These are phyloP conservation scores for Odontomyia ornata DNA, from an alignment of 2,888 invertebrate species.

Conservation along the genomic window DNA sequence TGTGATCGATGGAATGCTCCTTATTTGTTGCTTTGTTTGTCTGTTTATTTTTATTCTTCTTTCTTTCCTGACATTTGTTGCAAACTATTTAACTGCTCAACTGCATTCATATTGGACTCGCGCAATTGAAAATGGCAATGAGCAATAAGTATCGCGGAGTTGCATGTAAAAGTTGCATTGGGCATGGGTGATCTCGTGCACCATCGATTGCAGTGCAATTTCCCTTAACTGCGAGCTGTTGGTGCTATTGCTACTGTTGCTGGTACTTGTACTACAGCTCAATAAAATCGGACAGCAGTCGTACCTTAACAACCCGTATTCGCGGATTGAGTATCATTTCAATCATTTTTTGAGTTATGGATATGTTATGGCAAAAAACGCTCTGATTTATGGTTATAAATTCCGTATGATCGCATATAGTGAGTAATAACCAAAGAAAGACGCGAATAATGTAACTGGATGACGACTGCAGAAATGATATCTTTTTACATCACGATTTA, in stretches of 20 bases:
- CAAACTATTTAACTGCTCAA: conserved; percentile 29
- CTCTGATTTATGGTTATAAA: conserved; percentile 42
- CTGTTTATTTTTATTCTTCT: conserved; percentile 10
- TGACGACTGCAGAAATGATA: conserved; percentile 20
- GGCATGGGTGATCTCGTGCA: not conserved
- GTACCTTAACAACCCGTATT: conserved; percentile 17
- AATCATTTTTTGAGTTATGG: conserved; percentile 44
- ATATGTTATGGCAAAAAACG: conserved; percentile 42
- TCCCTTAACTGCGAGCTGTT: not conserved
- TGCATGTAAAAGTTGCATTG: not conserved
- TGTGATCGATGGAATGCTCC: conserved; percentile 44
- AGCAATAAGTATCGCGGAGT: conserved; percentile 18
- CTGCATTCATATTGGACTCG: conserved; percentile 17
- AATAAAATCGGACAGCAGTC: conserved; percentile 30
- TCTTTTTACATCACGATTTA: conserved; percentile 31
- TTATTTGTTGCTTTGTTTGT: conserved; percentile 18
- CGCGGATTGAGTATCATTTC: conserved; percentile 39
- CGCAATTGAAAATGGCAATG: not conserved
- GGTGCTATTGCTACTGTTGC: no score
- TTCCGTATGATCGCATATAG: conserved; percentile 38
- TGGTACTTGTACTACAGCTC: no score
- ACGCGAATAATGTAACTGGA: conserved; percentile 12
- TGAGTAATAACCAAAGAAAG: conserved; percentile 37
- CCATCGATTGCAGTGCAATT: not conserved
- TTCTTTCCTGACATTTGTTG: not conserved